Conservation (phyloP, 30 jellyfish, hydroid and myxozoan genomes). For the Catostylus mosaicus region DNA sequence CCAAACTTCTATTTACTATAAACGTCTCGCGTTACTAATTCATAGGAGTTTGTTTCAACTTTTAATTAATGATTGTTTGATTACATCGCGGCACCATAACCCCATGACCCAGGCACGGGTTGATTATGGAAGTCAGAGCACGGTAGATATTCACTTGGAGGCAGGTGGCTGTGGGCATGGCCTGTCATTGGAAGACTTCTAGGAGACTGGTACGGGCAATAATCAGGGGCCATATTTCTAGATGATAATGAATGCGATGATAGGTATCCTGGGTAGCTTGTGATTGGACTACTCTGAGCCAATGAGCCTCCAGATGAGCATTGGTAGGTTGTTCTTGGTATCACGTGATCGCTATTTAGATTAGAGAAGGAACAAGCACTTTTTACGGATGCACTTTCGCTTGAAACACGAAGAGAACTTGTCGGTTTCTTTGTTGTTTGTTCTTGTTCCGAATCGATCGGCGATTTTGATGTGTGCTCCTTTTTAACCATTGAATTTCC, state of each 20-base stretch:
- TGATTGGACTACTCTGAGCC: conserved; percentile 68
- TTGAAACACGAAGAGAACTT: conserved; percentile 29
- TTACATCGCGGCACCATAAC: conserved; percentile 76
- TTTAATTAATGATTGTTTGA: background rate
- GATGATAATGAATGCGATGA: conserved; percentile 68
- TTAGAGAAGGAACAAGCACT: conserved; percentile 68
- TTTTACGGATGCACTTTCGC: conserved; percentile 22
- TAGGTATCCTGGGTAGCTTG: conserved; percentile 81
- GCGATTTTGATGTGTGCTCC: conserved; percentile 41
- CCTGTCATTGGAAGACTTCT: conserved; percentile 56
- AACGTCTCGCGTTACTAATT: background rate
- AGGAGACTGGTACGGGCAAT: conserved; percentile 88
- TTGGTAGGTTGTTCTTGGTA: conserved; percentile 54
- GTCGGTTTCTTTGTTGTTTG: conserved; percentile 59
- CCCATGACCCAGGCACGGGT: conserved; percentile 72
- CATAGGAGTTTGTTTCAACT: background rate
- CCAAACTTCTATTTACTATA: background rate
- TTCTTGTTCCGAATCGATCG: conserved; percentile 27
- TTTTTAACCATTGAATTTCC: conserved; percentile 36
- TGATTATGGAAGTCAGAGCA: conserved; percentile 81
- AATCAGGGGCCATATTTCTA: conserved; percentile 68
- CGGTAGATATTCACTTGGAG: conserved; percentile 74
- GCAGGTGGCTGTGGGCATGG: conserved; percentile 69
- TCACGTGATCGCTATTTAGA: conserved; percentile 30
- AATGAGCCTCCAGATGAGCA: conserved; percentile 61